Base-by-base conservation (phyloP, 1,140 invertebrate genomes). In the Babylonia areolata region DNA sequence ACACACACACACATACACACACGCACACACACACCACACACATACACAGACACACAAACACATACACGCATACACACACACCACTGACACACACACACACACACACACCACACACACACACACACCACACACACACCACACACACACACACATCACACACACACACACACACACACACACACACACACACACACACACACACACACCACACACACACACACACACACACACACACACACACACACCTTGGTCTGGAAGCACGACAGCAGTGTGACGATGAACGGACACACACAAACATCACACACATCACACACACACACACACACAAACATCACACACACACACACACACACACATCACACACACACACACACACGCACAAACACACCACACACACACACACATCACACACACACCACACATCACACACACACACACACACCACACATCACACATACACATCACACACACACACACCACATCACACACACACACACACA, bases 211-310 rank as follows among this genome's bases (percentile, higher is more conserved):
- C n/a, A n/a, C n/a, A n/a, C n/a, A n/a, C n/a, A n/a, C n/a, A n/a
- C n/a, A n/a, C n/a, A n/a, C n/a, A n/a, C n/a, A n/a, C n/a, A 23
- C 58, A 64, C 5, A 28, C 58, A 23, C 1, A 23, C 15, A 64
- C 75, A 9, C 37, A 84, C 82, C 82, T 84, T 84, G 0, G 82
- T 84, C 69, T 84, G 82, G 82, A 84, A 84, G 64, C 82, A 84
- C 2, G 82, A 71, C 64, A 73, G 1, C 6, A 84, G 64, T 20
- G 40, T 58, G 37, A 84, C n/a, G 40, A 84, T 75, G 64, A 84
- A 84, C 39, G 82, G 82, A 33, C 82, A 84, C n/a, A n/a, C n/a
- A n/a, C n/a, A n/a, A n/a, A n/a, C n/a, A n/a, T n/a, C n/a, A n/a
- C n/a, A n/a, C n/a, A n/a, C n/a, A n/a, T n/a, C n/a, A 23, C 58